A percentile compares a stretch with the other conserved stretches of the same genome.
phyloP scores from a whole-genome alignment of 92 coral and sea anemone genomes.

The Phenganax subtilis region DNA sequence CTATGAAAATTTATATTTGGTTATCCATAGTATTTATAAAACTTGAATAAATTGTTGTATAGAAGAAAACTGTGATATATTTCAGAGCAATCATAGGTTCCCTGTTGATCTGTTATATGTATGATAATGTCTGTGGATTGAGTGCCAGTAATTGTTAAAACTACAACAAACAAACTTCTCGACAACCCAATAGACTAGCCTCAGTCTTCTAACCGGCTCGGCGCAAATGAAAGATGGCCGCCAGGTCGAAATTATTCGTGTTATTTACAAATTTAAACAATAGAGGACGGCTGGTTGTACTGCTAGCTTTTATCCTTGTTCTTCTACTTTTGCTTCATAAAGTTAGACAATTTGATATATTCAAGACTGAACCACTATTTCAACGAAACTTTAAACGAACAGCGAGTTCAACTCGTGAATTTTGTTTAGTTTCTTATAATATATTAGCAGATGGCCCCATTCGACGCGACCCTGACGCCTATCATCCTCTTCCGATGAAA shows the following conservation, averaged over 20 bases:
- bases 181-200: too few relatives aligned
- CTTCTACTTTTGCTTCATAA: neutral
- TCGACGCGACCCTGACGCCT: neutral
- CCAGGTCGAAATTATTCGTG: neutral
- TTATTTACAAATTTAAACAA: conserved; percentile 4
- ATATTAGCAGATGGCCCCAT: conserved; percentile 53
- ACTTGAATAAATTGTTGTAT: conserved; percentile 11
- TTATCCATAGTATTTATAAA: conserved; percentile 1
- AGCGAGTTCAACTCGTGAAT: conserved; percentile 4
- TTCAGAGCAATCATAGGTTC: too few relatives aligned
- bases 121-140: too few relatives aligned
- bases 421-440: conserved; percentile 64
- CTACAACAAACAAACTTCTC: too few relatives aligned
- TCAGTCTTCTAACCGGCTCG: too few relatives aligned
- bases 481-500: conserved; percentile 36
- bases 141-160: too few relatives aligned
- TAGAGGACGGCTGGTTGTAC: neutral
- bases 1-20: conserved; percentile 2
- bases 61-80: neutral
- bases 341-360: neutral
- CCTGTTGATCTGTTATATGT: too few relatives aligned
- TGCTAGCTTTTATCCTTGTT: conserved; percentile 2
- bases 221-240: neutral
- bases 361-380: neutral
- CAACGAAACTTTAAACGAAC: conserved; percentile 7